A percentile compares a stretch with the other conserved stretches of the same genome.
Evolutionary conservation across 2,888 invertebrate genomes (phyloP).

Genomic region (Colostygia pectinataria): DNA sequence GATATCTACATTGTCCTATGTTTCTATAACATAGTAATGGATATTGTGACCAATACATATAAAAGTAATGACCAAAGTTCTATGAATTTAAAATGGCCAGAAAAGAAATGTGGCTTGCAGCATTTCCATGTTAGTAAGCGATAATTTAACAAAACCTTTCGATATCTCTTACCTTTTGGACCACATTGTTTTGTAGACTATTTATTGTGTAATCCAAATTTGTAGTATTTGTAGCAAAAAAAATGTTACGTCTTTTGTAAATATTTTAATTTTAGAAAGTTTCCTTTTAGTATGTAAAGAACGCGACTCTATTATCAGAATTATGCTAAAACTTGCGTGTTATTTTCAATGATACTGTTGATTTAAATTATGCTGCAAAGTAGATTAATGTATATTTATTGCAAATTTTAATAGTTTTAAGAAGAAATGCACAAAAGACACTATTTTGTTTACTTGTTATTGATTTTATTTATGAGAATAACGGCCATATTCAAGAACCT

Average conservation of each 20-base stretch:
- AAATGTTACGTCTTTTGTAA: conserved; percentile 76
- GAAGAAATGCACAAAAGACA: conserved; percentile 76
- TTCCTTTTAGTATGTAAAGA: conserved; percentile 55
- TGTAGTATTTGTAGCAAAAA: conserved; percentile 75
- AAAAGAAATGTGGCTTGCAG: conserved; percentile 24
- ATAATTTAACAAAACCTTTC: conserved; percentile 44
- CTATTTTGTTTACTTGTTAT: conserved; percentile 65
- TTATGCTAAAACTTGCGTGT: conserved; percentile 47
- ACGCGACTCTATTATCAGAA: conserved; percentile 47
- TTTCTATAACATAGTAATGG: conserved; percentile 25
- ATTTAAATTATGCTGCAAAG: conserved; percentile 53
- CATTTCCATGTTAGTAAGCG: conserved; percentile 31
- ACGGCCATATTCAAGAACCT: conserved; percentile 15
- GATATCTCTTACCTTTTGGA: conserved; percentile 63
- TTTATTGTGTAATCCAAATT: conserved; percentile 75
- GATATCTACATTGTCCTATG: conserved; percentile 36
- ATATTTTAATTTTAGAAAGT: conserved; percentile 67
- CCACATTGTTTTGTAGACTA: conserved; percentile 72
- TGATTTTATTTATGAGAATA: conserved; percentile 62
- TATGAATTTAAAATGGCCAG: conserved; percentile 62
- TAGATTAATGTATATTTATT: conserved; percentile 74
- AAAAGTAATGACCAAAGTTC: conserved; percentile 73
- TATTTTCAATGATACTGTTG: conserved; percentile 49
- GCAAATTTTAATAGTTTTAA: conserved; percentile 62
- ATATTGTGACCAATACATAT: conserved; percentile 57